Evolutionary conservation across 2,797 vertebrate genomes (phyloP).

Genomic region (Melanotaenia nigrans): DNA sequence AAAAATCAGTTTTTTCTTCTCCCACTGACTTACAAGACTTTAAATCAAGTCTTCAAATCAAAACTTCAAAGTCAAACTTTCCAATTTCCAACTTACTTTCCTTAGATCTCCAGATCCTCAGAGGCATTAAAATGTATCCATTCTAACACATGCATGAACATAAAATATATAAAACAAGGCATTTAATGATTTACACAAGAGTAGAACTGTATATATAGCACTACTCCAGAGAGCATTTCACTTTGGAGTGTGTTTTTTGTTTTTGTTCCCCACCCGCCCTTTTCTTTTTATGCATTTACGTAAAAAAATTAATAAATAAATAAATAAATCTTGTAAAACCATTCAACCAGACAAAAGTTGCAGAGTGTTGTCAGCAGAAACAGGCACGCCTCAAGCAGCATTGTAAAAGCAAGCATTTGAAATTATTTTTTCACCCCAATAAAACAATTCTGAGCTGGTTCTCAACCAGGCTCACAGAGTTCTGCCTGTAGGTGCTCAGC

Average conservation of each 20-base stretch:
- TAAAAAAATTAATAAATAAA: slow-evolving; percentile 24
- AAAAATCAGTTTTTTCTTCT: neutral
- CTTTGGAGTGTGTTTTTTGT: slow-evolving; percentile 24
- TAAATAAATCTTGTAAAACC: slow-evolving; percentile 45
- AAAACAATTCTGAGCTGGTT: slow-evolving; percentile 70
- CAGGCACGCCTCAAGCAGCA: slow-evolving; percentile 67
- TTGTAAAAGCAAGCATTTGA: slow-evolving; percentile 73
- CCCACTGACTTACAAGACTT: neutral
- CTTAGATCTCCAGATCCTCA: neutral
- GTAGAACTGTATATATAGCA: slow-evolving; percentile 1
- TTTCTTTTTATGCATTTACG: slow-evolving; percentile 61
- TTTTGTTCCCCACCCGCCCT: slow-evolving; percentile 39
- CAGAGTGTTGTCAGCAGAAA: slow-evolving; percentile 66
- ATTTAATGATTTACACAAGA: slow-evolving; percentile 26
- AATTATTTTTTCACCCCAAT: slow-evolving; percentile 74
- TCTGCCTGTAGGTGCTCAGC: slow-evolving; percentile 57
- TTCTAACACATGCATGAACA: neutral
- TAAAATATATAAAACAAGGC: neutral
- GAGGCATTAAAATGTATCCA: neutral
- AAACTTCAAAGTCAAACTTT: neutral
- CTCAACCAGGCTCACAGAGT: slow-evolving; percentile 53
- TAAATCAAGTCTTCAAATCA: neutral
- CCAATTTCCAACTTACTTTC: neutral
- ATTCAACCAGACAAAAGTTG: slow-evolving; percentile 66
- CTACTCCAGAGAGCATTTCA: slow-evolving; percentile 48